Conservation (phyloP, 2,888 invertebrate species). For the Macaria notata region DNA sequence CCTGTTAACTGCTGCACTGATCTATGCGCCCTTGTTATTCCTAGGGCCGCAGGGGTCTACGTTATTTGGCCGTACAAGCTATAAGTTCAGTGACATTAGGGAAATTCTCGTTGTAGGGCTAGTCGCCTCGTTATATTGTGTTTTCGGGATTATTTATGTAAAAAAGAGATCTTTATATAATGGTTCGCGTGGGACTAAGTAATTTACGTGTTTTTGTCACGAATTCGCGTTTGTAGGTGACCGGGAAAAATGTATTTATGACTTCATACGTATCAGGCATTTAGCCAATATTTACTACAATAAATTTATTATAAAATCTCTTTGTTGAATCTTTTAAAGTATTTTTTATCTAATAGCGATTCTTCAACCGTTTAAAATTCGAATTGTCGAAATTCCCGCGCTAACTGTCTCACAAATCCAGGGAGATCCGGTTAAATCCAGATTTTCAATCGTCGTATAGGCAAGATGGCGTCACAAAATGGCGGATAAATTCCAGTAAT, state of each 20-base stretch:
- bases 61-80: constrained; percentile 33
- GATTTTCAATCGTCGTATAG: constrained; percentile 12
- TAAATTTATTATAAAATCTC: too few species aligned
- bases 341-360: too few species aligned
- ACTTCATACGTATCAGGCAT: too few species aligned
- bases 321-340: too few species aligned
- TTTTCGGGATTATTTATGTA: constrained; percentile 21
- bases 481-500: constrained; percentile 13
- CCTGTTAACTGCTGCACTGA: constrained; percentile 34
- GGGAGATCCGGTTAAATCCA: constrained; percentile 14
- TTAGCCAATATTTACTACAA: too few species aligned
- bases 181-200: neutral
- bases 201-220: constrained; percentile 5
- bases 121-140: constrained; percentile 27
- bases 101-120: constrained; percentile 35
- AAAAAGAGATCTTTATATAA: constrained; percentile 19
- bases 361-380: too few species aligned
- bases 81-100: constrained; percentile 48
- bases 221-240: neutral
- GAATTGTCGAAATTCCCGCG: neutral
- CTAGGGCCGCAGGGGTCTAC: constrained; percentile 31
- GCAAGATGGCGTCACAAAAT: constrained; percentile 17
- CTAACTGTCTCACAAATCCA: constrained; percentile 12
- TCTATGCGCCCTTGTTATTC: constrained; percentile 28
- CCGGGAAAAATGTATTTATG: too few species aligned